Conservation (phyloP, 2,888 invertebrate genomes). For the Metallyticus violacea region DNA sequence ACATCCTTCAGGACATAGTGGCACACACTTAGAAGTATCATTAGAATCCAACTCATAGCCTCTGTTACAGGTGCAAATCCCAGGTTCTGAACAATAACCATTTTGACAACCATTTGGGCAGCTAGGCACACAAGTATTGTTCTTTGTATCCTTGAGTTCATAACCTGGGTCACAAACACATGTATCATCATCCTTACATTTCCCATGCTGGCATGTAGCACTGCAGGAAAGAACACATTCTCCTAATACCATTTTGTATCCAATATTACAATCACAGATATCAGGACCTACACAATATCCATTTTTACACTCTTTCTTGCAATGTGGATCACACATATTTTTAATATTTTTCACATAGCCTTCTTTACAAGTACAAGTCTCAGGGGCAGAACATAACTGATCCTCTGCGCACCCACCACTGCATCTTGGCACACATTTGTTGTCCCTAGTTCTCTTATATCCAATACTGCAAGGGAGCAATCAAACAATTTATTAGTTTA, state of each 20-base stretch:
- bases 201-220: background rate
- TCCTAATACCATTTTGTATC: background rate
- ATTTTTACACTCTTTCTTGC: slow-evolving; percentile 49
- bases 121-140: slow-evolving; percentile 20
- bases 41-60: slow-evolving; percentile 38
- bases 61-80: slow-evolving; percentile 49
- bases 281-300: background rate
- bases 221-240: background rate
- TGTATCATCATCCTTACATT: background rate
- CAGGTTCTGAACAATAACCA: slow-evolving; percentile 45
- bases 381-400: slow-evolving; percentile 1
- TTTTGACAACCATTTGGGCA: slow-evolving; percentile 32
- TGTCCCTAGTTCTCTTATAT: background rate
- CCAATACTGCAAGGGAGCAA: background rate
- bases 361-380: background rate
- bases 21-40: background rate
- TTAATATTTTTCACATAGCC: background rate
- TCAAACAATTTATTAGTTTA: background rate
- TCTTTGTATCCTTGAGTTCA: slow-evolving; percentile 16
- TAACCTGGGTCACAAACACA: slow-evolving; percentile 36
- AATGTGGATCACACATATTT: slow-evolving; percentile 56
- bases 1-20: background rate
- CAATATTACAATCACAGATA: background rate
- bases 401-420: background rate
- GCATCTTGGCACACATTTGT: background rate